These are phyloP conservation scores for Triops cancriformis DNA, from an alignment of 1,140 invertebrate genomes.

Conservation along the genomic window DNA sequence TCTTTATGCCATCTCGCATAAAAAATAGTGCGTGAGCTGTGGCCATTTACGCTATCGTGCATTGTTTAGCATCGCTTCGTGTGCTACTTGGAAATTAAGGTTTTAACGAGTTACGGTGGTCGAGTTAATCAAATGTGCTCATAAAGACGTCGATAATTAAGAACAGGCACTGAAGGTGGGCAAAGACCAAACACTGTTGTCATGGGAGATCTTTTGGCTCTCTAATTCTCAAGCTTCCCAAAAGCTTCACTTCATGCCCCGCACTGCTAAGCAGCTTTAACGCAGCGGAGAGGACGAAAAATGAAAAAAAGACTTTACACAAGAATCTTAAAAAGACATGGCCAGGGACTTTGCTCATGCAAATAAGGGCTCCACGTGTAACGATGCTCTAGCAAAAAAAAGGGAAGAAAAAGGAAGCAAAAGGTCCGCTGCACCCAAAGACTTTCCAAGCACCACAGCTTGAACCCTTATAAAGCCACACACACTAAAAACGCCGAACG, in stretches of 20 bases:
- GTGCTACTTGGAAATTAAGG: background rate
- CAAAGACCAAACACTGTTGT: background rate
- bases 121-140: background rate
- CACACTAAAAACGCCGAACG: background rate
- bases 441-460: background rate
- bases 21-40: background rate
- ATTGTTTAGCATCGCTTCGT: background rate
- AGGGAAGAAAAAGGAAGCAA: background rate
- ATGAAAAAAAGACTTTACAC: background rate
- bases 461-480: too few species aligned
- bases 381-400: background rate
- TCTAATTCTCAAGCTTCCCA: background rate
- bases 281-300: background rate
- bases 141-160: background rate
- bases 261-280: background rate
- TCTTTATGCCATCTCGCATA: background rate
- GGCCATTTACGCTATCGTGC: background rate
- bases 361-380: constrained; percentile 10
- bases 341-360: constrained; percentile 8
- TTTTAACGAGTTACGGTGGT: background rate
- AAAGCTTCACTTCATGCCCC: background rate
- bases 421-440: background rate
- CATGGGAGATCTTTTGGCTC: background rate
- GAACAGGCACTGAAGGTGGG: background rate
- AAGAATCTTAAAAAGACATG: constrained; percentile 1